phyloP scores from a whole-genome alignment of 2,888 invertebrate genomes.

The Drosophila maculinotata region DNA sequence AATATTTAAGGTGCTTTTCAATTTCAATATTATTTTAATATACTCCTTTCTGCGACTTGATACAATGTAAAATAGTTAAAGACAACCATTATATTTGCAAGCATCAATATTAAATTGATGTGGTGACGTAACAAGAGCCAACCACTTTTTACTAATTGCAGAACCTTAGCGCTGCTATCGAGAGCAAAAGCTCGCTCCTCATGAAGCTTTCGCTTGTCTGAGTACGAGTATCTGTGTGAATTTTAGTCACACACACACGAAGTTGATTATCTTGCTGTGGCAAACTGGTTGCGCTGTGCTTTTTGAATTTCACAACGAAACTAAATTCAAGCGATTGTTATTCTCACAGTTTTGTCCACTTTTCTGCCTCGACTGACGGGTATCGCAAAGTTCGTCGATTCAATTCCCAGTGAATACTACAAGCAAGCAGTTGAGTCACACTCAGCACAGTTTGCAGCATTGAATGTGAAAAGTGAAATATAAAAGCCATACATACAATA shows the following conservation, averaged over 20 bases:
- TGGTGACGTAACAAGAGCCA: slow-evolving; percentile 8
- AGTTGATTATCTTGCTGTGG: slow-evolving; percentile 57
- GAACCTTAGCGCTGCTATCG: slow-evolving; percentile 15
- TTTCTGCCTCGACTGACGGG: slow-evolving; percentile 29
- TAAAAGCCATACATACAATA: slow-evolving; percentile 15
- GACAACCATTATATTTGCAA: background rate
- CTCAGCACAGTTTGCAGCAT: slow-evolving; percentile 31
- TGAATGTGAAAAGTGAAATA: slow-evolving; percentile 49
- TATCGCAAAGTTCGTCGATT: slow-evolving; percentile 18
- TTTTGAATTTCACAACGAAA: slow-evolving; percentile 83
- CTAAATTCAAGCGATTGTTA: slow-evolving; percentile 65
- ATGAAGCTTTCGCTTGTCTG: slow-evolving; percentile 20
- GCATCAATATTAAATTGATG: background rate
- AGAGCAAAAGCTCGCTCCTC: slow-evolving; percentile 24
- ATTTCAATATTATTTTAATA: background rate
- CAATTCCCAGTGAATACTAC: slow-evolving; percentile 58
- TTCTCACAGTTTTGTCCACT: slow-evolving; percentile 32
- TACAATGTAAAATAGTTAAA: no score
- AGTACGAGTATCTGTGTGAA: slow-evolving; percentile 26
- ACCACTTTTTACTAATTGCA: background rate
- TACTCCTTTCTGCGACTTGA: background rate
- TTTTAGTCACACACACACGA: slow-evolving; percentile 31
- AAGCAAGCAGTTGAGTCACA: slow-evolving; percentile 64
- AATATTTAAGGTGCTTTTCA: background rate
- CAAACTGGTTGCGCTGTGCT: slow-evolving; percentile 66